A percentile compares a stretch with the other conserved stretches of the same genome.
Evolutionary conservation across 2,888 invertebrate genomes (phyloP).

Genomic region (Acronicta alni): DNA sequence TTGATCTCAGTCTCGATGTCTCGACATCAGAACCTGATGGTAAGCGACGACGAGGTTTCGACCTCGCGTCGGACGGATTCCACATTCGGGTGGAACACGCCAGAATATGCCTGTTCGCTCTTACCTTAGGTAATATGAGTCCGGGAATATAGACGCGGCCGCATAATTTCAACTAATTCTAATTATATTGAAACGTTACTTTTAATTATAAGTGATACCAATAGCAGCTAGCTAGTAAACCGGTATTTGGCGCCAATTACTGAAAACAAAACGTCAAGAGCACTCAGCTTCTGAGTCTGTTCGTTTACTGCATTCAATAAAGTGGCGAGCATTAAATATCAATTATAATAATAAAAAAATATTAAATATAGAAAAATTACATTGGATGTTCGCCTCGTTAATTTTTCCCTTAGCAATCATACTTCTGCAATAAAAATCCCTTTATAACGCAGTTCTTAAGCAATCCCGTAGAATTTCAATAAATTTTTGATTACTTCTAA

Average conservation of each 20-base stretch:
- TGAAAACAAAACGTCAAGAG: background rate
- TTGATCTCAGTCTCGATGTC: no score
- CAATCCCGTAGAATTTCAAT: conserved; percentile 2
- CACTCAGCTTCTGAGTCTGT: no score
- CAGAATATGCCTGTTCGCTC: no score
- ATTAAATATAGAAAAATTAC: conserved; percentile 11
- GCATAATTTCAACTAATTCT: no score
- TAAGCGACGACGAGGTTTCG: no score
- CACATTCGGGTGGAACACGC: no score
- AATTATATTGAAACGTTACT: no score
- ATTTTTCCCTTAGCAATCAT: conserved; percentile 1
- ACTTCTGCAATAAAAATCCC: conserved; percentile 18
- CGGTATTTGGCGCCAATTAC: background rate
- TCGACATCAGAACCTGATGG: no score
- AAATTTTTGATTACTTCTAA: conserved; percentile 5
- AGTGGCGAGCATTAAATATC: conserved; percentile 5
- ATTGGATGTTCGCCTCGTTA: background rate
- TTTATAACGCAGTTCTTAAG: conserved; percentile 13
- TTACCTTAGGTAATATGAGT: no score
- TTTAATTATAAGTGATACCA: background rate
- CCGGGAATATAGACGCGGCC: no score
- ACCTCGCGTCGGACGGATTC: no score
- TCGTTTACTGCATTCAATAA: conserved; percentile 12
- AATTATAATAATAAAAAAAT: conserved; percentile 31
- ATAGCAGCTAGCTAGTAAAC: background rate